phyloP scores from a whole-genome alignment of 2,888 invertebrate genomes.

The Lutraria lutraria region DNA sequence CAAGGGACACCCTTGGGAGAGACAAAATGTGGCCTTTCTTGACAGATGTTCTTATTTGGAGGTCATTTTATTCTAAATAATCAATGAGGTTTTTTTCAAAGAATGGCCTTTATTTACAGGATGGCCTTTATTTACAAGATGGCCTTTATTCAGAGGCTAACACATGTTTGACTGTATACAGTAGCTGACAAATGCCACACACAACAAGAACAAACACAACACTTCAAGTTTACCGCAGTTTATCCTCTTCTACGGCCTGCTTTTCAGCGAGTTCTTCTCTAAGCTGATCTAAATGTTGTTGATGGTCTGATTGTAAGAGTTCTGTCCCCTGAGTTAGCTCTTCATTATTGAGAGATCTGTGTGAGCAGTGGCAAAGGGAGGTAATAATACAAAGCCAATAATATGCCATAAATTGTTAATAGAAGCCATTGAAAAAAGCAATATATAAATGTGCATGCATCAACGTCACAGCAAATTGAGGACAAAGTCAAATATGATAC shows the following conservation, averaged over 20 bases:
- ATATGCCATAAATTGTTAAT: slow-evolving; percentile 9
- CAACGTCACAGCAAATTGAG: background rate
- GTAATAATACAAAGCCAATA: slow-evolving; percentile 13
- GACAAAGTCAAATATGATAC: background rate
- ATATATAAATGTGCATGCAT: background rate
- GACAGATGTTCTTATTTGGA: no score
- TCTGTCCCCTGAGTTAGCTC: slow-evolving; percentile 72
- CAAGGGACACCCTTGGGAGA: no score
- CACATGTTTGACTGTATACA: no score
- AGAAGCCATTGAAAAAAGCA: slow-evolving; percentile 34
- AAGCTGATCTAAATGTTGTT: slow-evolving; percentile 68
- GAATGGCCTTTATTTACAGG: no score
- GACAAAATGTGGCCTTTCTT: no score
- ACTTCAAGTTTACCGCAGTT: slow-evolving; percentile 70
- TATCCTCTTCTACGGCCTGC: slow-evolving; percentile 71
- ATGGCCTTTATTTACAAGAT: no score
- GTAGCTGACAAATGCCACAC: background rate
- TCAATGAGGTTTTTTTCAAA: no score
- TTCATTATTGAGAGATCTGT: slow-evolving; percentile 44
- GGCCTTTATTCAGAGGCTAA: no score
- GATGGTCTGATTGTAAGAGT: slow-evolving; percentile 69
- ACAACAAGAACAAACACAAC: slow-evolving; percentile 14
- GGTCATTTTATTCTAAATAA: no score
- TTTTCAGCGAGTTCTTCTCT: slow-evolving; percentile 71
- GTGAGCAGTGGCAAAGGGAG: slow-evolving; percentile 39